Evolutionary conservation across 1,140 invertebrate genomes (phyloP).

Genomic region (Drosophila sulfurigaster): DNA sequence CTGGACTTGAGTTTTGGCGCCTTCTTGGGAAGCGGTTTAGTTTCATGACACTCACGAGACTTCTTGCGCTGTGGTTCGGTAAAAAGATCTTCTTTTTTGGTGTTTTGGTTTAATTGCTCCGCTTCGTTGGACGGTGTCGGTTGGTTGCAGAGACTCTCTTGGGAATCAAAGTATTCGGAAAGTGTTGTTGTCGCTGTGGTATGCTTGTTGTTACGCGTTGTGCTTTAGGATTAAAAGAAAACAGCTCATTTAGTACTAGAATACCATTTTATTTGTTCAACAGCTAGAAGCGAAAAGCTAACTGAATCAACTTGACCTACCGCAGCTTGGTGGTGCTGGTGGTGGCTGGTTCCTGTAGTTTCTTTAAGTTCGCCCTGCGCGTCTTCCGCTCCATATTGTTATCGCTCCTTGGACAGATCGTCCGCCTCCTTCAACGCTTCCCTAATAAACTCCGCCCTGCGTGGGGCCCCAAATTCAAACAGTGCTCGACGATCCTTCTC

Average conservation of each 20-base stretch:
- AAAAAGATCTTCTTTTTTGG: conserved; percentile 1
- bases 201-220: conserved; percentile 51
- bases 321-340: conserved; percentile 43
- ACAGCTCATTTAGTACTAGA: conserved; percentile 26
- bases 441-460: conserved; percentile 51
- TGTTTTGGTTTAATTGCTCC: neutral
- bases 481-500: conserved; percentile 65
- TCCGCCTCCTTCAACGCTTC: conserved; percentile 67
- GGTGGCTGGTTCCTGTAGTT: conserved; percentile 57
- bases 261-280: conserved; percentile 65
- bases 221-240: conserved; percentile 45
- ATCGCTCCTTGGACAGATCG: conserved; percentile 45
- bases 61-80: conserved; percentile 47
- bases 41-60: conserved; percentile 48
- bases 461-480: conserved; percentile 63
- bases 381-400: conserved; percentile 71
- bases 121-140: conserved; percentile 4
- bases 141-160: conserved; percentile 16
- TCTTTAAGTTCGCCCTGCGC: conserved; percentile 71
- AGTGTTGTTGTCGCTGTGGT: conserved; percentile 34
- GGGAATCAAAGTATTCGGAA: conserved; percentile 45
- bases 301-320: conserved; percentile 43
- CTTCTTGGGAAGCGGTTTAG: conserved; percentile 64
- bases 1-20: conserved; percentile 62
- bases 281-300: conserved; percentile 6